These are phyloP conservation scores for Hestina assimilis DNA, from an alignment of 1,140 invertebrate genomes.

Conservation along the genomic window DNA sequence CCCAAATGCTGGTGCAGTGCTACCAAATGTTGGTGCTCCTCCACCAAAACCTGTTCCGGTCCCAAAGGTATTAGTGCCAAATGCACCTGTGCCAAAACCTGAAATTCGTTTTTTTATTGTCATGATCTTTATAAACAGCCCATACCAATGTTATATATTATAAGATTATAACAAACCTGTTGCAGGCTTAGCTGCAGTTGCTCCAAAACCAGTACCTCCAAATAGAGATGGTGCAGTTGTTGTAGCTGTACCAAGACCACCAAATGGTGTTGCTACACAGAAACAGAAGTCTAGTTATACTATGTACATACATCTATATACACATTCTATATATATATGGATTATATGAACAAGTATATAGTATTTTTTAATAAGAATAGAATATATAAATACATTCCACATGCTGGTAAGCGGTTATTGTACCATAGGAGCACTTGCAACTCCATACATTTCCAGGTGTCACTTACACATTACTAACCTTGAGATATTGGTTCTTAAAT, in stretches of 20 bases:
- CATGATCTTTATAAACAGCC: too few relatives aligned
- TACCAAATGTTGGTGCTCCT: slow-evolving; percentile 55
- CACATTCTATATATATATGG: neutral
- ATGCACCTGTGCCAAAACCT: slow-evolving; percentile 63
- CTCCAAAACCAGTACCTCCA: slow-evolving; percentile 73
- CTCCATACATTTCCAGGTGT: too few relatives aligned
- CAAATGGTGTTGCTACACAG: slow-evolving; percentile 53
- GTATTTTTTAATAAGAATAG: too few relatives aligned
- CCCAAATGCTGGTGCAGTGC: slow-evolving; percentile 55
- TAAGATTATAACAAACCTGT: slow-evolving; percentile 44
- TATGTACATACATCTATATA: neutral
- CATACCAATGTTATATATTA: too few relatives aligned
- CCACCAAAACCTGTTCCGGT: slow-evolving; percentile 49
- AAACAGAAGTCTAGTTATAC: slow-evolving; percentile 6
- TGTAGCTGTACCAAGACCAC: slow-evolving; percentile 49
- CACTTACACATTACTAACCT: too few relatives aligned
- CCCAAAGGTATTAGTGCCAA: slow-evolving; percentile 55
- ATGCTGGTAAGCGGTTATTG: too few relatives aligned
- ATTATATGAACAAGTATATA: too few relatives aligned
- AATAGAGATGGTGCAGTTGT: slow-evolving; percentile 69
- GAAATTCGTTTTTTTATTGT: slow-evolving; percentile 7
- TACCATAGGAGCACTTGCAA: too few relatives aligned
- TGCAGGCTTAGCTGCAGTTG: slow-evolving; percentile 59
- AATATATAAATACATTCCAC: too few relatives aligned
- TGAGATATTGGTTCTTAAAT: too few relatives aligned